phyloP scores from a whole-genome alignment of 1,140 invertebrate genomes.

The Euura saliciscinereae region DNA sequence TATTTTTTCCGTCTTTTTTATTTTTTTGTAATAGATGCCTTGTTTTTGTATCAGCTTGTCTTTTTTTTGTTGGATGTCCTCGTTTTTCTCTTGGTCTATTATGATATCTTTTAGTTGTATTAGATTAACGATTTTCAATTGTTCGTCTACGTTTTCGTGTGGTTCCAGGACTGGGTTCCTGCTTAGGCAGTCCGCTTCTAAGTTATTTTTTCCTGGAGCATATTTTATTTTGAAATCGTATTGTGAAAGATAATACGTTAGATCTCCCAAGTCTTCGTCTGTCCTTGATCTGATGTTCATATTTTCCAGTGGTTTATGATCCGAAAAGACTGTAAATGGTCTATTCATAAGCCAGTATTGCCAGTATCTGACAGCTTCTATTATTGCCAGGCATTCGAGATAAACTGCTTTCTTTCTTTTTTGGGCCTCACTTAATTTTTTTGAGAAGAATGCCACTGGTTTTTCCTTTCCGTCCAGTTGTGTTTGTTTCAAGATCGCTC shows the following conservation, averaged over 20 bases:
- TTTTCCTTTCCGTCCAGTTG: constrained; percentile 31
- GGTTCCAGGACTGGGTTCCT: constrained; percentile 34
- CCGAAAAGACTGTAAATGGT: too few relatives aligned
- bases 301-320: constrained; percentile 48
- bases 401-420: too few relatives aligned
- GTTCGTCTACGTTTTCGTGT: constrained; percentile 34
- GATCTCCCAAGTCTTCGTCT: constrained; percentile 32
- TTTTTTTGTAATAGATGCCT: too few relatives aligned
- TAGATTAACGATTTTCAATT: constrained; percentile 41
- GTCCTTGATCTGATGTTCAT: constrained; percentile 41
- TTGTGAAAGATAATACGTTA: constrained; percentile 44
- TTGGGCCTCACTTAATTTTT: constrained; percentile 34
- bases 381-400: constrained; percentile 8
- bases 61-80: constrained; percentile 24
- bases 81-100: constrained; percentile 34
- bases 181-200: constrained; percentile 35
- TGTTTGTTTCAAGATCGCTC: constrained; percentile 15
- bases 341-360: constrained; percentile 34
- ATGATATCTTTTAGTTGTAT: constrained; percentile 40
- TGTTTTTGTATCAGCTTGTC: constrained; percentile 4
- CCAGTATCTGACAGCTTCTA: constrained; percentile 51
- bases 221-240: constrained; percentile 27
- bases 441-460: constrained; percentile 43
- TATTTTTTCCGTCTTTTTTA: too few relatives aligned
- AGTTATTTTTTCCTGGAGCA: constrained; percentile 41